Percentiles rank a stretch among this genome's conserved stretches.
These are phyloP conservation scores for Popillia japonica DNA, from an alignment of 1,140 invertebrate species.

Conservation along the genomic window DNA sequence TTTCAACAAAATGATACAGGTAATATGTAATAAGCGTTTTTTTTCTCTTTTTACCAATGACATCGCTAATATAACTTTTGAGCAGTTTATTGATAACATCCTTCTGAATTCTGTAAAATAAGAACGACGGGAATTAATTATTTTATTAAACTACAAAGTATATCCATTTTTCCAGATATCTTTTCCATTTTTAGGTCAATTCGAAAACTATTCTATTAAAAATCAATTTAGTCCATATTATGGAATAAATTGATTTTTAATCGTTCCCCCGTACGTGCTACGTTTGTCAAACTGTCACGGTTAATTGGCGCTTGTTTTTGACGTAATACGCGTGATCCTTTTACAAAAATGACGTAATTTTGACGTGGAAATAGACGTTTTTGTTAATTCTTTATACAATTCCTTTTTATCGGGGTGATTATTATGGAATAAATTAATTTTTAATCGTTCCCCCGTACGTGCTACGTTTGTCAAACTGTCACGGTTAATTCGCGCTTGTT, in stretches of 20 bases:
- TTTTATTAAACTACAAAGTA: too few species aligned
- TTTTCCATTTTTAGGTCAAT: too few species aligned
- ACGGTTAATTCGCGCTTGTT: neutral
- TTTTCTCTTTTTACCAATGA: constrained; percentile 3
- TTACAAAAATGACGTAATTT: too few species aligned
- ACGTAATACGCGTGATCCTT: too few species aligned
- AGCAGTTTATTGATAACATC: constrained; percentile 14
- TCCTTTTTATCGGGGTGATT: too few species aligned
- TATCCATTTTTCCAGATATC: too few species aligned
- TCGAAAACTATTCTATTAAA: neutral
- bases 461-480: neutral
- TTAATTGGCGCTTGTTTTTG: neutral
- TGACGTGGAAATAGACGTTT: too few species aligned
- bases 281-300: neutral
- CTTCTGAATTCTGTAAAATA: neutral
- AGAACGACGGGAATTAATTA: neutral
- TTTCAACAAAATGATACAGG: neutral
- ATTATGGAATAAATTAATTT: neutral
- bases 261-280: neutral
- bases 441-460: neutral
- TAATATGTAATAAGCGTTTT: constrained; percentile 2
- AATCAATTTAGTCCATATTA: neutral
- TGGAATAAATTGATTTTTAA: neutral
- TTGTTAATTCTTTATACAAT: too few species aligned
- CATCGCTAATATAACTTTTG: neutral